Percentiles rank a stretch among this genome's conserved stretches.
These are phyloP conservation scores for Clarias laeviceps DNA, from an alignment of 2,797 vertebrate genomes.

Conservation along the genomic window DNA sequence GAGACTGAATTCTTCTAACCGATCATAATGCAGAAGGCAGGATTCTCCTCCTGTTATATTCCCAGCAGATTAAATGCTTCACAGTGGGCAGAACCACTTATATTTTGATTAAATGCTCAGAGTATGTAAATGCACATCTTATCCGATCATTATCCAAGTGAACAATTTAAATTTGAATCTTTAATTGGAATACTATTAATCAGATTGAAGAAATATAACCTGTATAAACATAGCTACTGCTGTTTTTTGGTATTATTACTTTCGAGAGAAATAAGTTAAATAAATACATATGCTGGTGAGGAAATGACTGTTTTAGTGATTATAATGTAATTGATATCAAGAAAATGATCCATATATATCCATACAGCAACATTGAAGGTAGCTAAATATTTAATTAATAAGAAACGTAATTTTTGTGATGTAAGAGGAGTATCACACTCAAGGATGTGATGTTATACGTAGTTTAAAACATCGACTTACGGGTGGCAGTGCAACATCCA, in stretches of 20 bases:
- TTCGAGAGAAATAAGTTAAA: constrained; percentile 11
- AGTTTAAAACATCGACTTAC: background rate
- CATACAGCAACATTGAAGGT: background rate
- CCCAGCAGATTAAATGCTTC: too few relatives aligned
- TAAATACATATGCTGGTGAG: background rate
- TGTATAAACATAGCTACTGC: too few relatives aligned
- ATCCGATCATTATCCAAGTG: too few relatives aligned
- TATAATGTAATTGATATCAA: background rate
- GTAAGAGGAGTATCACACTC: background rate
- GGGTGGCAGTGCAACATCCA: background rate
- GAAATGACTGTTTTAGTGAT: background rate
- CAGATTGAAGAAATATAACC: too few relatives aligned
- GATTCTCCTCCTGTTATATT: too few relatives aligned
- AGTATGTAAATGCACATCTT: too few relatives aligned
- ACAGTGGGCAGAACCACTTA: too few relatives aligned
- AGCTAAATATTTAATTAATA: background rate
- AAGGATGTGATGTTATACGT: background rate
- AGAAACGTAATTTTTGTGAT: background rate
- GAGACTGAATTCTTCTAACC: too few relatives aligned
- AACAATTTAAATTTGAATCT: too few relatives aligned
- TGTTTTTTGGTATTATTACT: background rate
- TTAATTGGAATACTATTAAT: too few relatives aligned
- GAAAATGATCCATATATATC: background rate
- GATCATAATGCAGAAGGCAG: too few relatives aligned
- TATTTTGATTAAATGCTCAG: too few relatives aligned